These are phyloP conservation scores for Telmatochromis bifrenatus DNA, from an alignment of 2,113 vertebrate genomes.

Conservation along the genomic window DNA sequence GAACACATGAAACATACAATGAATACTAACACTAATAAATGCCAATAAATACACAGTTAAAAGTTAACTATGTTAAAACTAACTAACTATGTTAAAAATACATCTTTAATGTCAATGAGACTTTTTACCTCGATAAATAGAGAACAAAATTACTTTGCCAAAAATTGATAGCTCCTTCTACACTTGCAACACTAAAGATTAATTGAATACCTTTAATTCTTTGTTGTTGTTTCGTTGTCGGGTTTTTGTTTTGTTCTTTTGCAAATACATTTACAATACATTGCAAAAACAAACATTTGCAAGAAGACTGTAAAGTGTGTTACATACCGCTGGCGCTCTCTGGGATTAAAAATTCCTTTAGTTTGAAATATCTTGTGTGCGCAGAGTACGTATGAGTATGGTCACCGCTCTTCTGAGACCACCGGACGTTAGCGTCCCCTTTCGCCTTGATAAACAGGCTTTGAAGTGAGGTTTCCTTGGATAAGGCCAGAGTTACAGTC, in stretches of 20 bases:
- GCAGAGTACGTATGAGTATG: background rate
- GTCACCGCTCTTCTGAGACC: constrained; percentile 10
- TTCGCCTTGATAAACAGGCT: constrained; percentile 55
- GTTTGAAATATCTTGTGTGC: constrained; percentile 63
- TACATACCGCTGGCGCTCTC: constrained; percentile 19
- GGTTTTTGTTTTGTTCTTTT: background rate
- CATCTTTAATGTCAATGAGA: background rate
- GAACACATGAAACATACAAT: background rate
- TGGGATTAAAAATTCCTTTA: constrained; percentile 52
- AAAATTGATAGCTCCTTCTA: background rate
- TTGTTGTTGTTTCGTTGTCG: background rate
- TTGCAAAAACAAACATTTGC: background rate
- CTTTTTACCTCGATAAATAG: background rate
- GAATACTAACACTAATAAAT: background rate
- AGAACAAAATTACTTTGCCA: background rate
- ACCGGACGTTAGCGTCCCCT: constrained; percentile 53
- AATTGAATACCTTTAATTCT: background rate
- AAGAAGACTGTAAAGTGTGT: background rate
- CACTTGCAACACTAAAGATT: background rate
- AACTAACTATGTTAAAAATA: background rate
- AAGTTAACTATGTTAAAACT: background rate
- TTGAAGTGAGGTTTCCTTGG: constrained; percentile 15
- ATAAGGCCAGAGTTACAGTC: constrained; percentile 27
- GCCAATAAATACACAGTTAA: background rate
- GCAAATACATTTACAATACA: background rate